Evolutionary conservation across 2,113 vertebrate genomes (phyloP).

Genomic region (Columbina picui): DNA sequence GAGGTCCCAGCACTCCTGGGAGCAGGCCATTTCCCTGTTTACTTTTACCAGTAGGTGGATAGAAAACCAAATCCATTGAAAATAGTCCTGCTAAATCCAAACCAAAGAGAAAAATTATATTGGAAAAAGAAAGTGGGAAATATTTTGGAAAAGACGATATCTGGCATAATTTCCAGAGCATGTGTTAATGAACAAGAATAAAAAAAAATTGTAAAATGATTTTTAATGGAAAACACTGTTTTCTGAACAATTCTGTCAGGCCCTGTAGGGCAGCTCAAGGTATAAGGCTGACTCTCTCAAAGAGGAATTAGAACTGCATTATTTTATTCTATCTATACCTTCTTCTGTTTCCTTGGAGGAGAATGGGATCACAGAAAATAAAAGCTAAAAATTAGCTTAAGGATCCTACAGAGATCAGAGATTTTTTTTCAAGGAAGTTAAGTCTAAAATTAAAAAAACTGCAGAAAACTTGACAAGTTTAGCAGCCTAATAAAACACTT

Average conservation of each 20-base stretch:
- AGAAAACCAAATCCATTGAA: not conserved
- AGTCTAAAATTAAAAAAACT: slow-evolving; percentile 29
- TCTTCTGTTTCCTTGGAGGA: not conserved
- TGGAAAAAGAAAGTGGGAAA: not conserved
- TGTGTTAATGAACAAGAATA: not conserved
- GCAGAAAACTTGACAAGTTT: not conserved
- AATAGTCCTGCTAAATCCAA: not conserved
- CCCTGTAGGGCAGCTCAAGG: not conserved
- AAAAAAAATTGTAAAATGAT: not conserved
- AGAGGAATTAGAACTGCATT: not conserved
- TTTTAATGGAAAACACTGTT: not conserved
- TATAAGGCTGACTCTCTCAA: not conserved
- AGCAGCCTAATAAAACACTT: slow-evolving; percentile 33
- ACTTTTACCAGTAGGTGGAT: not conserved
- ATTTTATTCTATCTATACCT: not conserved
- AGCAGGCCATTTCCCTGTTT: not conserved
- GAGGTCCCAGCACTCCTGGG: not conserved
- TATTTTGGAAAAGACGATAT: not conserved
- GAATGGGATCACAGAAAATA: not conserved
- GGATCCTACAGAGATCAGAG: not conserved
- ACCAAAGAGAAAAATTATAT: not conserved
- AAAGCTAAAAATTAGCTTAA: not conserved
- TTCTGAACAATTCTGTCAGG: not conserved
- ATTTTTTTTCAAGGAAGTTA: not conserved
- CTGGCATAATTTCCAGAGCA: not conserved